phyloP scores from a whole-genome alignment of 37 sponge, comb jelly and placozoan species.

The Beroe ovata region DNA sequence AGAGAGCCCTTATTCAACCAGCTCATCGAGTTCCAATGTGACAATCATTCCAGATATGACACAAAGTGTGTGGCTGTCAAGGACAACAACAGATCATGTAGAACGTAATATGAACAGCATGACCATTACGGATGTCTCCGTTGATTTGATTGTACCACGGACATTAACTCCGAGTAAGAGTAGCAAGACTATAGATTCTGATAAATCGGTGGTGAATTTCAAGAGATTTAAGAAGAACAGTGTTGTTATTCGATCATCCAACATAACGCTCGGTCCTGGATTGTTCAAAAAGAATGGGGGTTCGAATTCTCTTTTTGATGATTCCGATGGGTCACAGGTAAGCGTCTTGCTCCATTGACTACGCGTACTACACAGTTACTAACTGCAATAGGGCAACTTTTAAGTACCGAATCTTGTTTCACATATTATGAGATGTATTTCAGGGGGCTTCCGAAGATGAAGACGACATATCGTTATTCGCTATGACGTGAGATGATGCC shows the following conservation, averaged over 20 bases:
- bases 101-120: neutral
- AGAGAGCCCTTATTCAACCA: neutral
- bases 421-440: too few relatives aligned
- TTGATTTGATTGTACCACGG: neutral
- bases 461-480: too few relatives aligned
- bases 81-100: neutral
- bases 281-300: neutral
- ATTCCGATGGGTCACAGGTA: too few relatives aligned
- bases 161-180: neutral
- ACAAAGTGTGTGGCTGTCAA: neutral
- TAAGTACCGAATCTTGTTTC: too few relatives aligned
- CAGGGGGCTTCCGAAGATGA: too few relatives aligned
- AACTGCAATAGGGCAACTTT: too few relatives aligned
- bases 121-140: neutral
- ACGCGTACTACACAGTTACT: too few relatives aligned
- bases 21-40: neutral
- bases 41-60: neutral
- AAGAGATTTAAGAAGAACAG: conserved; percentile 38
- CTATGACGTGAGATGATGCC: too few relatives aligned
- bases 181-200: neutral
- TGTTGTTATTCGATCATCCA: neutral
- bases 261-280: neutral
- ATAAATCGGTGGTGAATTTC: neutral
- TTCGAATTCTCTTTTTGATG: neutral
- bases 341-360: too few relatives aligned